Percentiles rank a stretch among this genome's conserved stretches.
phyloP scores from a whole-genome alignment of 2,888 invertebrate genomes.

The Drosophila anomelani region DNA sequence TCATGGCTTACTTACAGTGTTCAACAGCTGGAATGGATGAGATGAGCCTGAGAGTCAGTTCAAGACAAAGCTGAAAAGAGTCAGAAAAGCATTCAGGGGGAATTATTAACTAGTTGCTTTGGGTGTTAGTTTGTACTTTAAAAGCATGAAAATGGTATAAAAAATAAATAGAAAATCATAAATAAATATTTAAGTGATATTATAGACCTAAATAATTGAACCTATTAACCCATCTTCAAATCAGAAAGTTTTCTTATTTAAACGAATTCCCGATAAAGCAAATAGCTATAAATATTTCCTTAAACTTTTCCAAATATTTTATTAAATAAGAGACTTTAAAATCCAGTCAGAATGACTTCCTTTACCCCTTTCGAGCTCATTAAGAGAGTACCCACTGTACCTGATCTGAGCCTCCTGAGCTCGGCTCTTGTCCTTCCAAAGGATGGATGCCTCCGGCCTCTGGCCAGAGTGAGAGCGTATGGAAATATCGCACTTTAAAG shows the following conservation, averaged over 20 bases:
- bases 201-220: too few relatives aligned
- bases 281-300: neutral
- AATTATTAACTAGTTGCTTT: neutral
- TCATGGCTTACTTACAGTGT: slow-evolving; percentile 32
- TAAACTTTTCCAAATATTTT: neutral
- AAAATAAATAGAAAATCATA: too few relatives aligned
- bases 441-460: slow-evolving; percentile 9
- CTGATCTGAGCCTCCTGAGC: slow-evolving; percentile 12
- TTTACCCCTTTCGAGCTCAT: neutral
- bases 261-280: too few relatives aligned
- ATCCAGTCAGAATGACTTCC: neutral
- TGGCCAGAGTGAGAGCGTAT: slow-evolving; percentile 19
- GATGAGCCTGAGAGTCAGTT: neutral
- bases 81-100: neutral
- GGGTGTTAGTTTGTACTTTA: neutral
- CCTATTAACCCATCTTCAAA: too few relatives aligned
- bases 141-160: too few relatives aligned
- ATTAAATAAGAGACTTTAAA: neutral
- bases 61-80: slow-evolving; percentile 1
- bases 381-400: slow-evolving; percentile 13
- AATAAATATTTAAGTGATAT: too few relatives aligned
- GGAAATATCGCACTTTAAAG: slow-evolving; percentile 49
- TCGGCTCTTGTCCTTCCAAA: neutral
- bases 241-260: too few relatives aligned
- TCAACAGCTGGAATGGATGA: slow-evolving; percentile 9